phyloP scores from a whole-genome alignment of 1,140 invertebrate genomes.

The Glossosoma conforme region DNA sequence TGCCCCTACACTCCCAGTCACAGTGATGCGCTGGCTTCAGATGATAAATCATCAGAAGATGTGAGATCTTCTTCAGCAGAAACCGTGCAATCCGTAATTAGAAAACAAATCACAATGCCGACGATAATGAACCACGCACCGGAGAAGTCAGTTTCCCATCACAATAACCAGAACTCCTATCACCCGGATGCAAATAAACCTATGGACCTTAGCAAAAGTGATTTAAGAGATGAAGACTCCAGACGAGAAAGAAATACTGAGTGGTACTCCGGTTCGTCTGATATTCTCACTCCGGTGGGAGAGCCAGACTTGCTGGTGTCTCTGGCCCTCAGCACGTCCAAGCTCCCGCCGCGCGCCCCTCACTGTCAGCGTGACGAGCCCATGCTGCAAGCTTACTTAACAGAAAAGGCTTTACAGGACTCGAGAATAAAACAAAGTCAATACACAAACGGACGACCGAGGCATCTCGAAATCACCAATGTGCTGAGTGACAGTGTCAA shows the following conservation, averaged over 20 bases:
- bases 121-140: slow-evolving; percentile 5
- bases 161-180: slow-evolving; percentile 6
- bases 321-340: slow-evolving; percentile 59
- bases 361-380: slow-evolving; percentile 56
- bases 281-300: slow-evolving; percentile 57
- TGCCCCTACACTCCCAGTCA: slow-evolving; percentile 56
- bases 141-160: slow-evolving; percentile 5
- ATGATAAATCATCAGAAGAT: slow-evolving; percentile 32
- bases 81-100: slow-evolving; percentile 6
- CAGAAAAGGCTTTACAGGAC: slow-evolving; percentile 68
- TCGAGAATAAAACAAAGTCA: slow-evolving; percentile 68
- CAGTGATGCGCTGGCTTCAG: slow-evolving; percentile 37
- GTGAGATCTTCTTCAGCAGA: background rate
- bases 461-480: slow-evolving; percentile 17
- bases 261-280: slow-evolving; percentile 35
- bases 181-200: slow-evolving; percentile 41
- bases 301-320: slow-evolving; percentile 59
- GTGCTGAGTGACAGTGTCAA: slow-evolving; percentile 6
- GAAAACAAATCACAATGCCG: slow-evolving; percentile 16
- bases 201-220: slow-evolving; percentile 54
- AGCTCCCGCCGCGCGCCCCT: slow-evolving; percentile 51
- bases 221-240: slow-evolving; percentile 32
- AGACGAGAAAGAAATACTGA: slow-evolving; percentile 5
- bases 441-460: slow-evolving; percentile 31
- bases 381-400: slow-evolving; percentile 70